These are phyloP conservation scores for Acrocyrtus sp. DNA, from an alignment of 2,888 invertebrate genomes.

Conservation along the genomic window DNA sequence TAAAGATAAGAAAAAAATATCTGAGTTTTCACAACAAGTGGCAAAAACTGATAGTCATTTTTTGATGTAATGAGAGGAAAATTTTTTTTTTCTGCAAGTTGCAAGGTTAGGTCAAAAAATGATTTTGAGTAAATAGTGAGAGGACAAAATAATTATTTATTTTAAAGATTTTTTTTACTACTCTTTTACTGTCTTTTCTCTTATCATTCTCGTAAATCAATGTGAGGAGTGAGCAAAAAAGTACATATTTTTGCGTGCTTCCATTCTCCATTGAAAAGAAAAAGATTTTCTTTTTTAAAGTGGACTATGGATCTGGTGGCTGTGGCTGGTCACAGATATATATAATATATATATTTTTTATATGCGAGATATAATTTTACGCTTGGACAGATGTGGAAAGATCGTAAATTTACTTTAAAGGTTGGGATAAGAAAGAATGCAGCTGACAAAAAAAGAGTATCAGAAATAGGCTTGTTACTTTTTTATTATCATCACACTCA, in stretches of 20 bases:
- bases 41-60: constrained; percentile 43
- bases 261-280: not conserved
- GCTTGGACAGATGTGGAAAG: constrained; percentile 28
- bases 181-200: constrained; percentile 36
- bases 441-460: too few species aligned
- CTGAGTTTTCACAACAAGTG: constrained; percentile 44
- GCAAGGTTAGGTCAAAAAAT: constrained; percentile 38
- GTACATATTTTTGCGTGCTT: constrained; percentile 4
- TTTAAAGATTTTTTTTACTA: too few species aligned
- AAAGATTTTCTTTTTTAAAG: not conserved
- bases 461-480: constrained; percentile 7
- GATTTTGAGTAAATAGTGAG: constrained; percentile 20
- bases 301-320: not conserved
- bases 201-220: constrained; percentile 43
- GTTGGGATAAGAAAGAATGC: too few species aligned
- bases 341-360: not conserved
- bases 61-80: constrained; percentile 49
- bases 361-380: constrained; percentile 2
- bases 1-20: constrained; percentile 37
- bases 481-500: constrained; percentile 28
- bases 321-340: not conserved
- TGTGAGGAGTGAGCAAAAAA: constrained; percentile 1
- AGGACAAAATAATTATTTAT: too few species aligned
- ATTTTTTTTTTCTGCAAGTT: constrained; percentile 37
- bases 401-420: constrained; percentile 41